These are phyloP conservation scores for Ochotona princeps DNA, from an alignment of 2,113 vertebrate species.

Conservation along the genomic window DNA sequence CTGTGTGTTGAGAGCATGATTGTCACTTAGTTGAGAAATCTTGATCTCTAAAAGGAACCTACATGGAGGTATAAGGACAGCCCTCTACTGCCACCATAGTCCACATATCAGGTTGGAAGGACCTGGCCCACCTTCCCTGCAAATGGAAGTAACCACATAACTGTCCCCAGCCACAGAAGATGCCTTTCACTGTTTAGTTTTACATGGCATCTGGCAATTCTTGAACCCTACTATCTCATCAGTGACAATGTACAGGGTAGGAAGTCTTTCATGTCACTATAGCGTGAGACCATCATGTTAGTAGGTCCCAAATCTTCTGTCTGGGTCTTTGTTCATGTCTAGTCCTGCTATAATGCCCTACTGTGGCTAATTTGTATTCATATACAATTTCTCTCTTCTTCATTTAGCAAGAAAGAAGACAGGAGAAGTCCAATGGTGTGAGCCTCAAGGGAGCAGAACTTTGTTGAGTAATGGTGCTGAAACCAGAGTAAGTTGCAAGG, in stretches of 20 bases:
- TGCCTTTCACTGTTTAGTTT: background rate
- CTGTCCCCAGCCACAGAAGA: background rate
- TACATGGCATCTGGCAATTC: background rate
- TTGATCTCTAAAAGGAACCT: background rate
- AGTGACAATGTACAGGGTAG: background rate
- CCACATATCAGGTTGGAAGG: background rate
- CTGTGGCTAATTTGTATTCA: background rate
- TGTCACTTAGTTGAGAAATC: background rate
- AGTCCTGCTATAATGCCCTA: background rate
- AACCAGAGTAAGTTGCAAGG: background rate
- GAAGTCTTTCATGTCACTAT: background rate
- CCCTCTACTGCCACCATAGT: background rate
- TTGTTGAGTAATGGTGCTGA: background rate
- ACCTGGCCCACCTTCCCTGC: background rate
- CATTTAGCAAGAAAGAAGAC: background rate
- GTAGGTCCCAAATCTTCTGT: background rate
- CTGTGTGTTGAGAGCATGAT: background rate
- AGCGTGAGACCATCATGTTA: fast-evolving
- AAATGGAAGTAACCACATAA: background rate
- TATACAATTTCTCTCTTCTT: background rate
- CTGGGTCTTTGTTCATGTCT: background rate
- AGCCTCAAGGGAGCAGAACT: background rate
- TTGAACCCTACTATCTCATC: background rate
- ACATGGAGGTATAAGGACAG: background rate
- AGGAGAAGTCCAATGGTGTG: background rate